Conservation (phyloP, 2,113 vertebrate species). For the Chrysemys picta region DNA sequence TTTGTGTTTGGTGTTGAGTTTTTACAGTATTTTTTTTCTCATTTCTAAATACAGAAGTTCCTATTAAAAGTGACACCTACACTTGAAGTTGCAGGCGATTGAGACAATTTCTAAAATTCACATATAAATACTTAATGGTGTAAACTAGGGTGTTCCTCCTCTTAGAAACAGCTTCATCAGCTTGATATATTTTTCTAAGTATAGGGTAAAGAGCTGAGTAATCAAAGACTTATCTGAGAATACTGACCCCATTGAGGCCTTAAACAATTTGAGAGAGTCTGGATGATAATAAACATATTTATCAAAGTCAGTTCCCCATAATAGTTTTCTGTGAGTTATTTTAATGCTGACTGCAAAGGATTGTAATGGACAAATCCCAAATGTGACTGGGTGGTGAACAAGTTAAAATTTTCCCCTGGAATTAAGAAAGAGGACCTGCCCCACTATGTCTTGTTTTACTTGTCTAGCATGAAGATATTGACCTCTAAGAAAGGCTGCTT, state of each 20-base stretch:
- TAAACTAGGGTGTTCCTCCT: background rate
- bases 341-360: background rate
- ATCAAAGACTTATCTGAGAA: background rate
- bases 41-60: background rate
- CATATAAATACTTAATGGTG: background rate
- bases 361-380: background rate
- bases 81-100: background rate
- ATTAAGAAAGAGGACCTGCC: background rate
- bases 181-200: background rate
- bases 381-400: background rate
- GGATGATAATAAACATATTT: background rate
- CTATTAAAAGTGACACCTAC: background rate
- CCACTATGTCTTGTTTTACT: background rate
- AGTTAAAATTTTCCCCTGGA: background rate
- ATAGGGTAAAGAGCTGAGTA: background rate
- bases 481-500: background rate
- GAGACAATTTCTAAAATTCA: background rate
- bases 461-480: background rate
- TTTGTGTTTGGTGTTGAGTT: background rate
- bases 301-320: background rate
- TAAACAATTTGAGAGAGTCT: background rate
- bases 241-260: background rate
- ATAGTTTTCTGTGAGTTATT: background rate
- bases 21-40: background rate
- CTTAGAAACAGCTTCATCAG: background rate